phyloP scores from a whole-genome alignment of 2,797 vertebrate genomes.

The Stomatorhinus walkeri region DNA sequence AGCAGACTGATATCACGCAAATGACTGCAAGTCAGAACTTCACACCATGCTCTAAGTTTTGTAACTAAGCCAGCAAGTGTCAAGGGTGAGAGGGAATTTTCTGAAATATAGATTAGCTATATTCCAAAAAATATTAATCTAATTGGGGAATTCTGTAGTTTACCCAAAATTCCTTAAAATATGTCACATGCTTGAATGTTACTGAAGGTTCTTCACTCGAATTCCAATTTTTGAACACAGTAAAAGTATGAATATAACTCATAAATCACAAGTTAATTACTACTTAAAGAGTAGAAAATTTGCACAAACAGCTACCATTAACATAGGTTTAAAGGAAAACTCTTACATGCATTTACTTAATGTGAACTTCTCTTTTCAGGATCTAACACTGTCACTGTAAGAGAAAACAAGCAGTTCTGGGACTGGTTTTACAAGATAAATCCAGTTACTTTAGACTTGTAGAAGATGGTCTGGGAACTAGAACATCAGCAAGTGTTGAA shows the following conservation, averaged over 20 bases:
- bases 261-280: neutral
- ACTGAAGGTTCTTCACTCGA: neutral
- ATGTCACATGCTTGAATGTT: neutral
- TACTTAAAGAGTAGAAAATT: neutral
- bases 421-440: neutral
- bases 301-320: neutral
- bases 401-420: neutral
- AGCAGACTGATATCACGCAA: conserved; percentile 6
- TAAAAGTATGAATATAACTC: neutral
- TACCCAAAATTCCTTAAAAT: neutral
- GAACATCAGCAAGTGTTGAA: neutral
- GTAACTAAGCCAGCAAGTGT: neutral
- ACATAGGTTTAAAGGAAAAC: neutral
- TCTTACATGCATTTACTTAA: neutral
- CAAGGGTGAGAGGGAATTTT: neutral
- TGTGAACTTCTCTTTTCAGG: neutral
- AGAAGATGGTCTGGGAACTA: neutral
- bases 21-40: neutral
- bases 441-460: neutral
- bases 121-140: neutral
- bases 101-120: neutral
- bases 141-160: neutral
- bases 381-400: neutral
- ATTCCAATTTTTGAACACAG: neutral
- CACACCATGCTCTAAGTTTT: neutral